Evolutionary conservation across 2,888 invertebrate genomes (phyloP).

Genomic region (Scaptomyza flava): DNA sequence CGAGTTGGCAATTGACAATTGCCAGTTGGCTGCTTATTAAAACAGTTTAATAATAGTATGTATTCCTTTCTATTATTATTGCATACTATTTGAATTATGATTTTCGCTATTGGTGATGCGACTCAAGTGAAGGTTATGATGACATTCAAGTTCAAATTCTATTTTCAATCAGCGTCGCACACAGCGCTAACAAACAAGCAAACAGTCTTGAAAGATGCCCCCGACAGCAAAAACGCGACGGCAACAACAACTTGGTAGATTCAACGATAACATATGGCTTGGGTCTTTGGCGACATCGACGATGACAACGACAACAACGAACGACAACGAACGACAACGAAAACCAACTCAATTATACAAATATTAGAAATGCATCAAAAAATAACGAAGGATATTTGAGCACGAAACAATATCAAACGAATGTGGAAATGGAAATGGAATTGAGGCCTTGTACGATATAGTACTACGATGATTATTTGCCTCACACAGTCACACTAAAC

Average conservation of each 20-base stretch:
- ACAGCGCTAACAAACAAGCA: slow-evolving; percentile 12
- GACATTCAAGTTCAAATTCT: slow-evolving; percentile 76
- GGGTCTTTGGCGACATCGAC: slow-evolving; percentile 61
- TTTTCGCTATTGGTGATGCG: slow-evolving; percentile 45
- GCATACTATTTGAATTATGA: slow-evolving; percentile 16
- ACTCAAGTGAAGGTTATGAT: slow-evolving; percentile 68
- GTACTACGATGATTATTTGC: slow-evolving; percentile 34
- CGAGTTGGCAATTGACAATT: slow-evolving; percentile 11
- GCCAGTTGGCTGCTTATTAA: slow-evolving; percentile 15
- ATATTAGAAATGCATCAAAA: slow-evolving; percentile 76
- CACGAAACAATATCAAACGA: slow-evolving; percentile 54
- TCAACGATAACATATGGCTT: slow-evolving; percentile 31
- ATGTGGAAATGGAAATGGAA: slow-evolving; percentile 12
- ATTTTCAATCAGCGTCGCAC: slow-evolving; percentile 67
- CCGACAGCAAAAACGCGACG: slow-evolving; percentile 2
- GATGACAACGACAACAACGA: slow-evolving; percentile 30
- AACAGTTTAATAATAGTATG: slow-evolving; percentile 10
- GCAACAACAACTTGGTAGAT: slow-evolving; percentile 3
- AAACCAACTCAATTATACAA: slow-evolving; percentile 74
- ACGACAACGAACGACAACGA: slow-evolving; percentile 17
- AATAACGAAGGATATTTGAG: slow-evolving; percentile 73
- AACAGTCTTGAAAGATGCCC: slow-evolving; percentile 60
- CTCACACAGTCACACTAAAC: slow-evolving; percentile 32
- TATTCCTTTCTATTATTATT: slow-evolving; percentile 20
- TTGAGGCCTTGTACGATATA: slow-evolving; percentile 19